These are phyloP conservation scores for Trachurus trachurus DNA, from an alignment of 2,797 vertebrate species.

Conservation along the genomic window DNA sequence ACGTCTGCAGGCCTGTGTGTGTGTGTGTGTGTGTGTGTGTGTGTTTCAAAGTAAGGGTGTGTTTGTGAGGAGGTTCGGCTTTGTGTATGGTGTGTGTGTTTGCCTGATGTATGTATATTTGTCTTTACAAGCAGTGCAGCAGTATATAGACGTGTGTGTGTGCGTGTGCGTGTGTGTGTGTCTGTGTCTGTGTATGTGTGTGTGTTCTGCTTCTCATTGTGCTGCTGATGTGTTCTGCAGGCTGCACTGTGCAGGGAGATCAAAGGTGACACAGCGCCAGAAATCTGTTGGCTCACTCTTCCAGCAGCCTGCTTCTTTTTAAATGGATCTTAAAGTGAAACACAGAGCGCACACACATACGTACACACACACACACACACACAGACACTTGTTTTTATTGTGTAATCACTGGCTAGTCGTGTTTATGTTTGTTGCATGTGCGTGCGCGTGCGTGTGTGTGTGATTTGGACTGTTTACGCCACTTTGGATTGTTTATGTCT, in stretches of 20 bases:
- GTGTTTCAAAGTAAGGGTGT: slow-evolving; percentile 10
- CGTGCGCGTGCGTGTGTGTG: not conserved
- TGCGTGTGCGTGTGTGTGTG: slow-evolving; percentile 17
- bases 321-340: slow-evolving; percentile 65
- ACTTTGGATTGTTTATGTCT: slow-evolving; percentile 55
- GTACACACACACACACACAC: slow-evolving; percentile 27
- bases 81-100: slow-evolving; percentile 17
- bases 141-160: slow-evolving; percentile 17
- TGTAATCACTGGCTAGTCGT: slow-evolving; percentile 26
- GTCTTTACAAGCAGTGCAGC: slow-evolving; percentile 43
- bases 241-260: slow-evolving; percentile 51
- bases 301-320: slow-evolving; percentile 53
- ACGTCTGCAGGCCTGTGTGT: slow-evolving; percentile 47
- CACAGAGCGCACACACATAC: slow-evolving; percentile 10
- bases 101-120: slow-evolving; percentile 20
- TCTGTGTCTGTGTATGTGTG: slow-evolving; percentile 6
- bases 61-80: slow-evolving; percentile 21
- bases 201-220: slow-evolving; percentile 54
- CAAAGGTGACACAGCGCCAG: slow-evolving; percentile 66
- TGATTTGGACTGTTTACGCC: slow-evolving; percentile 43
- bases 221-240: slow-evolving; percentile 62
- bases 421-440: slow-evolving; percentile 18
- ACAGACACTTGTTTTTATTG: slow-evolving; percentile 39
- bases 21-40: not conserved
- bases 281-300: slow-evolving; percentile 71